Percentiles rank a stretch among this genome's conserved stretches.
Conservation (phyloP, 2,113 vertebrate species). For the Progne subis region DNA sequence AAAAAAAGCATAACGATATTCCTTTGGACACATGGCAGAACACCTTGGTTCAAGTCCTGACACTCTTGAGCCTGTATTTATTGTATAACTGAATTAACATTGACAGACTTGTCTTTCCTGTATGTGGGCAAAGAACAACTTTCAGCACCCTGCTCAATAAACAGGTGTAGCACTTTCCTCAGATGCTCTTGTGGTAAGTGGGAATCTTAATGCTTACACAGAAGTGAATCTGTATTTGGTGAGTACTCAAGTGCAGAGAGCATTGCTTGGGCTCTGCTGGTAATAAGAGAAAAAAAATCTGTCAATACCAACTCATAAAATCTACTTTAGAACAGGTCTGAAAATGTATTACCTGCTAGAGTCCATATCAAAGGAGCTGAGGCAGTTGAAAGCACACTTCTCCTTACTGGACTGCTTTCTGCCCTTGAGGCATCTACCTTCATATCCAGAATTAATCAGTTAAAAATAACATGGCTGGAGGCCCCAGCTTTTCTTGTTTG, state of each 20-base stretch:
- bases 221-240: background rate
- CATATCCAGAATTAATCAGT: constrained; percentile 24
- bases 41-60: background rate
- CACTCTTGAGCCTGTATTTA: background rate
- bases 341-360: background rate
- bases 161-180: background rate
- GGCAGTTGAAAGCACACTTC: background rate
- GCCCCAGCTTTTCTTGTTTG: background rate
- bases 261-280: background rate
- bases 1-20: background rate
- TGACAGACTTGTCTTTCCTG: background rate
- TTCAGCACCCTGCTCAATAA: background rate
- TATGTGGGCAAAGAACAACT: background rate
- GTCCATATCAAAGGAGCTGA: background rate
- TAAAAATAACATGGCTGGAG: background rate
- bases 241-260: background rate
- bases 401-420: background rate
- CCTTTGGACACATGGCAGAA: background rate
- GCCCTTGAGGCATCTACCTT: background rate
- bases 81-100: background rate
- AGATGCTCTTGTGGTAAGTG: fast-evolving
- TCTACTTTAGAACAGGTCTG: background rate
- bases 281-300: background rate
- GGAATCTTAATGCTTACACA: background rate
- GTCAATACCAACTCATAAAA: background rate